Base-by-base conservation (phyloP, 2,888 invertebrate genomes). In the Graphium colonna region DNA sequence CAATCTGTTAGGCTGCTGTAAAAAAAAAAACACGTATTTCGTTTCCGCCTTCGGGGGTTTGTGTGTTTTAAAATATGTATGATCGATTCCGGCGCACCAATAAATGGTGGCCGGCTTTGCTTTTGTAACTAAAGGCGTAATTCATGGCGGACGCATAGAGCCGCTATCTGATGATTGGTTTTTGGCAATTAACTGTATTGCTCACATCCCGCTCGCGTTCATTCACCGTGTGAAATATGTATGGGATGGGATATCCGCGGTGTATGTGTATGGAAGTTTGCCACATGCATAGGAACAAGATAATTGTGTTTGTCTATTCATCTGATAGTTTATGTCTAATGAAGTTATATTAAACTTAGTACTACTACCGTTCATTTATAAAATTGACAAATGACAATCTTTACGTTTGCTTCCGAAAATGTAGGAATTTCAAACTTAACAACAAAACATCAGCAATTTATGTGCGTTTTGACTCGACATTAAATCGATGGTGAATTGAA, bases 81-180 rank as follows among this genome's bases (percentile, higher is more conserved):
- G 45, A 49, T 49, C 49, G 44, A 45, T 45, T 50, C n/a, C 45
- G 13, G 13, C 28, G 36, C 39, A 47, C 21, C 39, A 40, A 50
- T 41, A 50, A 50, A 55, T 51, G 50, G 10, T 36, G 41, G 45
- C 21, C 40, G 50, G 50, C 40, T 50, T 42, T 45, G 79, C 79
- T 79, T 79, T 83, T 82, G 85, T 82, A 78, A 81, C 82, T 77
- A 78, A 84, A 84, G 85, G 81, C 79, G 83, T 87, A 86, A 86
- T 84, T 88, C 87, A 88, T 76, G 74, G 73, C 73, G 74, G 79
- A 79, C 79, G 84, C 79, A 77, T 73, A 74, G 73, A 71, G 70
- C 85, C 21, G 86, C 88, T 89, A 89, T 89, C 89, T 89, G 89
- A 89, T 89, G 89, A 89, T 89, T 89, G 89, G 87, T 89, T 89